Evolutionary conservation across 2,797 vertebrate genomes (phyloP).

Genomic region (Megalops cyprinoides): DNA sequence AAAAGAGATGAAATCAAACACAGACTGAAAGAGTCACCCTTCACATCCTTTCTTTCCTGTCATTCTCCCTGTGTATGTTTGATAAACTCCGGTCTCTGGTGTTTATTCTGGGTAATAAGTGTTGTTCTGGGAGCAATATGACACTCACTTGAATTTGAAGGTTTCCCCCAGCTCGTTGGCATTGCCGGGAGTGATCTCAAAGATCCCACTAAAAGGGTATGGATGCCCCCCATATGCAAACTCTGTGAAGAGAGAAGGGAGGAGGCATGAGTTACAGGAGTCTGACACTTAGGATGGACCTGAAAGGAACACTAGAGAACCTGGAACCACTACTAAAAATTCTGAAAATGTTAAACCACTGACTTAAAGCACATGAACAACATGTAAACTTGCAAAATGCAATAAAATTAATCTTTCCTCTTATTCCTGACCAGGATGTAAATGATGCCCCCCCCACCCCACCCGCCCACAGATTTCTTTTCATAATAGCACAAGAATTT

Average conservation of each 20-base stretch:
- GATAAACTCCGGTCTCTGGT: background rate
- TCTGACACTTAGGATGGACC: background rate
- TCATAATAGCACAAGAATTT: background rate
- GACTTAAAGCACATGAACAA: too few species aligned
- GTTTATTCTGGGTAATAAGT: background rate
- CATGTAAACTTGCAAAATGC: background rate
- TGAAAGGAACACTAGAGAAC: background rate
- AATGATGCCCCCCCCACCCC: background rate
- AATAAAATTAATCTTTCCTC: background rate
- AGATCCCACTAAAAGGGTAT: slow-evolving; percentile 92
- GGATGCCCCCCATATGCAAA: slow-evolving; percentile 94
- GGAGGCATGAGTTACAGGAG: background rate
- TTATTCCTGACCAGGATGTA: background rate
- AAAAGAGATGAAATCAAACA: too few species aligned
- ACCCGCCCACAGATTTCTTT: background rate
- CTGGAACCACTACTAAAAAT: background rate
- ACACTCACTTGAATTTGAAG: slow-evolving; percentile 92
- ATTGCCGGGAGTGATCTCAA: slow-evolving; percentile 88
- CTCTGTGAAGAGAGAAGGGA: slow-evolving; percentile 66
- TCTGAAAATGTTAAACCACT: background rate
- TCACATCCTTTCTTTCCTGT: background rate
- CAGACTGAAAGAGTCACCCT: too few species aligned
- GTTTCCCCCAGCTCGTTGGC: slow-evolving; percentile 87
- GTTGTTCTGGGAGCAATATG: background rate
- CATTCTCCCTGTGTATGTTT: background rate